Evolutionary conservation across 1,140 invertebrate genomes (phyloP), one percentile per base, ranked within the genome.

Genomic region (Nephotettix cincticeps): DNA sequence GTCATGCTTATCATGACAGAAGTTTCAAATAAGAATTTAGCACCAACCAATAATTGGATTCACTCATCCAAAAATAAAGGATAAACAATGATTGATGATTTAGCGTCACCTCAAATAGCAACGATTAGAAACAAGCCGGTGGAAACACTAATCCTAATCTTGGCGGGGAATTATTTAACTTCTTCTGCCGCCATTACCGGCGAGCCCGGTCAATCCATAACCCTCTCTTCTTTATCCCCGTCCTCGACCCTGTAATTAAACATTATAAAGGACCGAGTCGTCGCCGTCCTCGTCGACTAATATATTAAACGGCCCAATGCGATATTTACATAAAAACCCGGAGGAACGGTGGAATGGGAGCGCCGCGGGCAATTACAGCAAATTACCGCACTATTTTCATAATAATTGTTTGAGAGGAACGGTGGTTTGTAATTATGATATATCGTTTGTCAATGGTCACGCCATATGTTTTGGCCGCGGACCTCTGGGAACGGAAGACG

Each of bases 381-480:
- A 51, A 51, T 51, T 51, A 51, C 47, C n/a, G 47, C 47, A 51
- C 47, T 51, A 51, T 51, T 51, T 51, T 51, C 47, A 51, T 51
- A 51, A 51, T 51, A 51, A 51, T 51, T 51, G 47, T 51, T 51
- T 51, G 47, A 51, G 47, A 51, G 47, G n/a, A 51, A 51, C 19
- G 19, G 47, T 51, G 47, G 47, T 11, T 51, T 51, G 47, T 51
- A 51, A 51, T 51, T 51, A 51, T 51, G 47, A 51, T 21, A 51
- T 51, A 51, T 51, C 47, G 47, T 51, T 51, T 51, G 47, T 51
- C 47, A 51, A 51, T 51, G 47, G 47, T 17, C 47, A 17, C 47
- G 47, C 14, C 47, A 21, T 51, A 4, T 21, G 47, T 36, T 36
- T 14, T 36, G 32, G 32, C 32, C 4, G 32, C 32, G 32, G 32